Conservation (phyloP, 1,140 invertebrate species). For the Anagrus nilaparvatae region DNA sequence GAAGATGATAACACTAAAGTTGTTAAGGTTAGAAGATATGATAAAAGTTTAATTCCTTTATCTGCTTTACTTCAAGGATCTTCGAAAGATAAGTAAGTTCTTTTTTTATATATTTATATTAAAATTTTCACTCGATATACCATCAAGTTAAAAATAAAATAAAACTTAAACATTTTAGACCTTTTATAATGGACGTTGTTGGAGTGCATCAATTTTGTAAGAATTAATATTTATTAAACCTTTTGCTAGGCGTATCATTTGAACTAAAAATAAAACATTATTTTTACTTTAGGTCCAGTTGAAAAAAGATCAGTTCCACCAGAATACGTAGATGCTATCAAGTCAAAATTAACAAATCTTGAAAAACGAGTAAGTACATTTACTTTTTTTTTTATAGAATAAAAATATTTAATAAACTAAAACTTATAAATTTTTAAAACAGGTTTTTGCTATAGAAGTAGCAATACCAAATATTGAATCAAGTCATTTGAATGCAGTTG, state of each 20-base stretch:
- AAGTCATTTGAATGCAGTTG: constrained; percentile 22
- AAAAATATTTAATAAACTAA: neutral
- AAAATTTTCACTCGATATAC: constrained; percentile 2
- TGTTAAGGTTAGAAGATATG: constrained; percentile 30
- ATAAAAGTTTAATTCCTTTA: constrained; percentile 32
- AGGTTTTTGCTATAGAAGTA: constrained; percentile 25
- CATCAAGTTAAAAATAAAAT: too few species aligned
- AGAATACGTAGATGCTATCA: constrained; percentile 28
- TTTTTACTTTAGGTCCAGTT: constrained; percentile 22
- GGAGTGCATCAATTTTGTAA: constrained; percentile 34
- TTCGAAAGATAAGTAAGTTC: constrained; percentile 27
- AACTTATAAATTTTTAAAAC: constrained; percentile 2
- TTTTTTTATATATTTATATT: constrained; percentile 1
- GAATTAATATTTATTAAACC: constrained; percentile 15
- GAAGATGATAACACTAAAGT: constrained; percentile 27
- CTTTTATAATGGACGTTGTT: constrained; percentile 33
- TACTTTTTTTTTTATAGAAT: too few species aligned
- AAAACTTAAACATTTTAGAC: constrained; percentile 21
- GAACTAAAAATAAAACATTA: constrained; percentile 1
- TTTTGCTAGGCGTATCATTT: neutral
- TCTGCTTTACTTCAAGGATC: constrained; percentile 28
- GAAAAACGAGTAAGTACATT: constrained; percentile 24
- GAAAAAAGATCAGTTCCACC: constrained; percentile 27
- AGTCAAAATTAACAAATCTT: constrained; percentile 24
- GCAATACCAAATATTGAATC: constrained; percentile 20